Evolutionary conservation across 2,888 invertebrate genomes (phyloP), one percentile per base, ranked within the genome.

Genomic region (Marasmarcha lunaedactyla): DNA sequence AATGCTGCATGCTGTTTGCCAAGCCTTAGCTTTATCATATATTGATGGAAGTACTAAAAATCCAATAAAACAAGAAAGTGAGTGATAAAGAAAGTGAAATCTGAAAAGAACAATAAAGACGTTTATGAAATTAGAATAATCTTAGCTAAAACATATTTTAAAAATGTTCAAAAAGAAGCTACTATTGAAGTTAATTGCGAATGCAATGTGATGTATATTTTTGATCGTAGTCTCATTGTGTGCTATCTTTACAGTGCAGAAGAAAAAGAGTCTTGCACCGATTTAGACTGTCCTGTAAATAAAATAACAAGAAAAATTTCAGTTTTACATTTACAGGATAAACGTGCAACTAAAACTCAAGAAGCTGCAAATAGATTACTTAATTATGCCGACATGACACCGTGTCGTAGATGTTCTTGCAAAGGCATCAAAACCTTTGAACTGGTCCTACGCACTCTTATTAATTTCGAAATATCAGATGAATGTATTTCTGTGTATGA

Each of bases 201-300:
- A 44, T 44, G 42, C 39, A 42, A 40, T 39, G 37, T 42, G 2
- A 5, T 37, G 12, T 37, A 42, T 38, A 44, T 44, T 39, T 42
- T 39, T 42, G 37, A 42, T 35, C 11, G 14, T 33, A 44, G 41
- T 42, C 34, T 37, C 20, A 38, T 41, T 38, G 40, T 40, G 33
- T 36, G 38, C 26, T 33, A 14, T 38, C 36, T 41, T 25, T 36
- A 40, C 26, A 41, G 37, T 37, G 37, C 37, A 13, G 37, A 37
- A 26, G 37, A 37, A 26, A 37, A 37, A 37, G 26, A 37, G 14
- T 26, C 13, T 25, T 37, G 37, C 27, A 37, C 37, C 27, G n/a
- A 37, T 37, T 9, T 37, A 26, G 37, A 37, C 25, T 37, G 37
- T 26, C 13, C 37, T 26, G 13, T 37, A 37, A 26, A 37, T 37